Base-by-base conservation (phyloP, 2,888 invertebrate species). In the Drosophila multiciliata region DNA sequence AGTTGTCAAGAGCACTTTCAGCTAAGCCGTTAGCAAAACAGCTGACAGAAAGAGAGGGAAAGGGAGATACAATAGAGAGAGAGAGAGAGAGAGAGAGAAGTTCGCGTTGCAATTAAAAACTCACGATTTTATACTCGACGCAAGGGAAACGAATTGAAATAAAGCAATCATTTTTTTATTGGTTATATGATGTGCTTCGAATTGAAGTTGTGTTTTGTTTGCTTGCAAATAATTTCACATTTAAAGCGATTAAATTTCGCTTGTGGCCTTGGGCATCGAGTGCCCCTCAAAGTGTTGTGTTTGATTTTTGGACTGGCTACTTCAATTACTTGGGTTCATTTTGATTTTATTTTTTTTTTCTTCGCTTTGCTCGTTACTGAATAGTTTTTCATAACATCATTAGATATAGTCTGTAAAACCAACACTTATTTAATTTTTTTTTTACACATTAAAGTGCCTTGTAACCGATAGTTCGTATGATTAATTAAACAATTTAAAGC, bases 171-270 rank as follows among this genome's bases (percentile, higher is more conserved):
- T 64, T 67, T 77, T 84, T 78, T 65, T 68, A 75, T 82, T 77
- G 72, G 80, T 90, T 83, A 90, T 89, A 69, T 74, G 70, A 66
- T 71, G 64, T 73, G 54, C 67, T 66, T 61, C 63, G 62, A 57
- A 68, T 66, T 75, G 66, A 67, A 77, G 74, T 78, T 71, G 58
- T 20, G 59, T 49, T 65, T 64, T 42, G 32, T 48, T 72, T 63
- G 54, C 58, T 71, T 68, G 54, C 42, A 72, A 87, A 78, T 87
- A 90, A 89, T 85, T 85, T 85, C 89, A 90, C 87, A 90, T 89
- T 89, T 87, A 78, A 90, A 75, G 90, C 89, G 85, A 89, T 85
- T 85, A 85, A 85, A 85, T 85, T 85, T 85, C 90, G 90, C 84
- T 84, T 78, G 60, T 75, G 87, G 82, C 83, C 80, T 88, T 85